Conservation (phyloP, 2,888 invertebrate species). For the Eupithecia exiguata region DNA sequence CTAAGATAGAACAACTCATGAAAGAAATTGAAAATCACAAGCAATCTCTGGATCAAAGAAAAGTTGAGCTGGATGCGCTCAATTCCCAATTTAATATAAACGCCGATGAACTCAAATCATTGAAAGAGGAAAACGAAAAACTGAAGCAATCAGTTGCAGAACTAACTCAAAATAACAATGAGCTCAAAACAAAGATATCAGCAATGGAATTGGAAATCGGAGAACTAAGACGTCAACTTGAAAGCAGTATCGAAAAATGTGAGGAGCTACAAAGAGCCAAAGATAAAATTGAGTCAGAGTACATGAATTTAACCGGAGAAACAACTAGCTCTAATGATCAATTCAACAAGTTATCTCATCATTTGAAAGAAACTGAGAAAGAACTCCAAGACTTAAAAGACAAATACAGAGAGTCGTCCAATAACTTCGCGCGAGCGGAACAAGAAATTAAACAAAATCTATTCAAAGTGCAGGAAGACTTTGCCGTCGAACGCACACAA, state of each 20-base stretch:
- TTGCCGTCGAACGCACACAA: conserved; percentile 68
- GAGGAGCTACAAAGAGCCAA: conserved; percentile 83
- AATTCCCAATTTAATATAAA: conserved; percentile 77
- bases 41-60: conserved; percentile 74
- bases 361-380: conserved; percentile 83
- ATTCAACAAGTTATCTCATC: conserved; percentile 81
- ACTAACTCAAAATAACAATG: conserved; percentile 67
- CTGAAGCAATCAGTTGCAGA: conserved; percentile 73
- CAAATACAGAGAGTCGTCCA: conserved; percentile 71
- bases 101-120: conserved; percentile 69
- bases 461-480: conserved; percentile 76
- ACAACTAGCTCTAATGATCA: conserved; percentile 85
- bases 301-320: conserved; percentile 83
- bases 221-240: conserved; percentile 83
- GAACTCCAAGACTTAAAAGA: conserved; percentile 81
- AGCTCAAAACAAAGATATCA: conserved; percentile 71
- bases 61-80: conserved; percentile 75
- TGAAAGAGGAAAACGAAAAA: conserved; percentile 76
- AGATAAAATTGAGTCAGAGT: conserved; percentile 84
- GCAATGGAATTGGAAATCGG: conserved; percentile 81
- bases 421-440: conserved; percentile 73
- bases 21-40: conserved; percentile 79
- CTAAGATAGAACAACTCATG: conserved; percentile 77
- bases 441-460: conserved; percentile 79
- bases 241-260: conserved; percentile 83